phyloP scores from a whole-genome alignment of 2,113 vertebrate genomes.

The Marcusenius ussheri region DNA sequence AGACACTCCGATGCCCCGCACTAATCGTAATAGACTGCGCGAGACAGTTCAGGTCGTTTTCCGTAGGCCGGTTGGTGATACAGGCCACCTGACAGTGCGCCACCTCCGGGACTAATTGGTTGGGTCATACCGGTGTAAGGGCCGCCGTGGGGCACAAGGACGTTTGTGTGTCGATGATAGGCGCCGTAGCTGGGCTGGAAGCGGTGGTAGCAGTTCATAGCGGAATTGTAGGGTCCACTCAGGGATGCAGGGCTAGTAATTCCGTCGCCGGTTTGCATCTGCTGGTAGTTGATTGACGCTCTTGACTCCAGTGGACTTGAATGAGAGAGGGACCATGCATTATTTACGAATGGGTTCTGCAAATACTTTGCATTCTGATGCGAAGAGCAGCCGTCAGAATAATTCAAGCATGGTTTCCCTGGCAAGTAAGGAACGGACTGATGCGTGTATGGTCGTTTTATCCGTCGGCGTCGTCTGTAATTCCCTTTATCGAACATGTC shows the following conservation, averaged over 20 bases:
- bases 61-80: constrained; percentile 13
- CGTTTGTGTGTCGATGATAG: background rate
- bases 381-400: constrained; percentile 15
- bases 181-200: constrained; percentile 14
- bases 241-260: constrained; percentile 3
- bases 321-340: constrained; percentile 17
- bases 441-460: background rate
- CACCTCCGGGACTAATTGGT: background rate
- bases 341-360: constrained; percentile 16
- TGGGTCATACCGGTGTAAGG: constrained; percentile 2
- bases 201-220: background rate
- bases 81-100: background rate
- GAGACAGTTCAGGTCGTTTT: constrained; percentile 9
- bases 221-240: constrained; percentile 11
- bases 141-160: constrained; percentile 9
- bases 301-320: background rate
- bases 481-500: constrained; percentile 44
- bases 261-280: constrained; percentile 5
- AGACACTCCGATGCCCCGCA: background rate
- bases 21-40: constrained; percentile 22
- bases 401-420: constrained; percentile 18
- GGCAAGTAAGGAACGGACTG: background rate
- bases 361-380: constrained; percentile 20
- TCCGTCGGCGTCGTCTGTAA: constrained; percentile 32
- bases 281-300: constrained; percentile 6